Base-by-base conservation (phyloP, 2,797 vertebrate species). In the Perodicticus potto region DNA sequence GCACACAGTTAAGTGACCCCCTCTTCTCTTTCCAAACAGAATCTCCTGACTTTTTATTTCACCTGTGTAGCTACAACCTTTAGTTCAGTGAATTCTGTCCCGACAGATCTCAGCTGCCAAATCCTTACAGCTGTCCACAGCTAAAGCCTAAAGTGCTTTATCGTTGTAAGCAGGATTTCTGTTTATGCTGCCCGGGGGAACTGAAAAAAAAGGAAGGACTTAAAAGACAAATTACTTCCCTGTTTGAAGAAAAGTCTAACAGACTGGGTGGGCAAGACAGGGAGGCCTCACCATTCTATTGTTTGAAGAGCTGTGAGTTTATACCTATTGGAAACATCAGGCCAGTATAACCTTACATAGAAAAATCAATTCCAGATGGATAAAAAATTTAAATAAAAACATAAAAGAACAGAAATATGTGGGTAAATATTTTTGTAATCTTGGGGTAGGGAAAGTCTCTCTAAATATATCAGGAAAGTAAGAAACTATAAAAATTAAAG, bases 351-450 rank as follows among this genome's bases (percentile, higher is more conserved):
- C 61, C n/a, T 92, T 91, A 91, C 92, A 80, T 40, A 93, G 88
- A 93, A 92, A 93, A 95, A 96, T 92, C 59, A 95, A 67, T 90
- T 88, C 93, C 97, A 96, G 93, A 94, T 95, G 95, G 78, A 82
- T 87, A 80, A 96, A 87, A 97, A 93, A 88, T 63, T 57, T 95
- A 92, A 93, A 87, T 16, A 25, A 95, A 96, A 95, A 96, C 95
- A 97, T 82, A 88, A 94, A 81, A 96, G 85, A 92, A 69, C 69
- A 76, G 84, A 96, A 96, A 80, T 74, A 93, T 93, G 93, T 92
- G 87, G 40, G 59, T 72, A 97, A 97, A 97, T 97, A 97, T 95
- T 96, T 93, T 93, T 88, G 88, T 94, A 94, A 91, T 93, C 93
- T 73, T 85, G 27, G 67, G 34, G 5, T 23, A 53, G 55, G 69